phyloP scores from a whole-genome alignment of 2,888 invertebrate genomes.

The Alentia gelatinosa region DNA sequence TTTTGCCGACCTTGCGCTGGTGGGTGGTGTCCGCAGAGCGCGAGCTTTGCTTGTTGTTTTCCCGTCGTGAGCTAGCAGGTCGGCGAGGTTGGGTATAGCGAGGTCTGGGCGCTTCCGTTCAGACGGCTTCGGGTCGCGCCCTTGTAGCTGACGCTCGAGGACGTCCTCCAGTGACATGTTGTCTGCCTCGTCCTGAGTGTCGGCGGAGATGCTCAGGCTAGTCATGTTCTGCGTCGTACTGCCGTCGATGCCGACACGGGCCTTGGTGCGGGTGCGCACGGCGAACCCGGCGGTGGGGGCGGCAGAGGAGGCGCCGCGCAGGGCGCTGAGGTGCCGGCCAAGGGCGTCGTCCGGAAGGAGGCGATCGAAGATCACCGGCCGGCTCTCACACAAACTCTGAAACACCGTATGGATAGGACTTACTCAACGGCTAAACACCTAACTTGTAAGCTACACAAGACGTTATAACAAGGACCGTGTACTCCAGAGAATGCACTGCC shows the following conservation, averaged over 20 bases:
- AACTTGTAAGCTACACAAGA: too few relatives aligned
- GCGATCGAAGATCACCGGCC: slow-evolving; percentile 71
- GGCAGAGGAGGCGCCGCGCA: not conserved
- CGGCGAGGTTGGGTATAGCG: not conserved
- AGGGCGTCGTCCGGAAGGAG: slow-evolving; percentile 63
- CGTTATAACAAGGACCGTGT: too few relatives aligned
- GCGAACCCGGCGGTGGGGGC: not conserved
- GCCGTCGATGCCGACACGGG: slow-evolving; percentile 65
- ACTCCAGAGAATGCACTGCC: too few relatives aligned
- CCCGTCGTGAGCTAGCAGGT: not conserved
- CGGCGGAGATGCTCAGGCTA: slow-evolving; percentile 69
- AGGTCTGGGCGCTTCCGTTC: slow-evolving; percentile 10
- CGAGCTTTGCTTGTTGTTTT: not conserved
- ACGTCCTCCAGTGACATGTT: slow-evolving; percentile 72
- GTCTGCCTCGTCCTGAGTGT: slow-evolving; percentile 59
- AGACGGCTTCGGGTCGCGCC: not conserved
- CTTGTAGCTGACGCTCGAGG: slow-evolving; percentile 53
- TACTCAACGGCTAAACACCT: too few relatives aligned
- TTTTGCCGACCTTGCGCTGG: slow-evolving; percentile 17
- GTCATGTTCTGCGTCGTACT: slow-evolving; percentile 68
- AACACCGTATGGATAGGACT: too few relatives aligned
- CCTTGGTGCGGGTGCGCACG: slow-evolving; percentile 67
- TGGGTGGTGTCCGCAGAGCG: not conserved
- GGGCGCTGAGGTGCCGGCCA: not conserved
- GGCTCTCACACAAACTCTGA: slow-evolving; percentile 72